phyloP scores from a whole-genome alignment of 1,140 invertebrate genomes.

The Micrasema longulum region DNA sequence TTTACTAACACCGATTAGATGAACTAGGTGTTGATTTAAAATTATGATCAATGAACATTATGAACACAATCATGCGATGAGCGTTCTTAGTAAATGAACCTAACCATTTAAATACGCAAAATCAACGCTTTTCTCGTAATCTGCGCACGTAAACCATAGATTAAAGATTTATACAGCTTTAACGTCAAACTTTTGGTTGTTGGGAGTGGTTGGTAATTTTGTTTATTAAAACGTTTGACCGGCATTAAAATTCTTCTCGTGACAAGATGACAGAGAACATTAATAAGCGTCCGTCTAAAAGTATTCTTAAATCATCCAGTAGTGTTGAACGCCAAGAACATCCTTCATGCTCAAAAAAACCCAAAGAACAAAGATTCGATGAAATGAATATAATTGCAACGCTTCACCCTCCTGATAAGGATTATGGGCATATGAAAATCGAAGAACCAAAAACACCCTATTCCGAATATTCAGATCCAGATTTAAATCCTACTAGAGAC shows the following conservation, averaged over 20 bases:
- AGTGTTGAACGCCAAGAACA: slow-evolving; percentile 85
- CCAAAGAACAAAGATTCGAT: slow-evolving; percentile 94
- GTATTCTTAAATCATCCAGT: slow-evolving; percentile 91
- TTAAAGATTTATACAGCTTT: slow-evolving; percentile 58
- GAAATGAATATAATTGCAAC: slow-evolving; percentile 99
- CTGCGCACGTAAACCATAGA: slow-evolving; percentile 79
- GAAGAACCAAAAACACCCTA: slow-evolving; percentile 98
- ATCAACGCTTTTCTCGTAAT: no score
- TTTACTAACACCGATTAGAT: no score
- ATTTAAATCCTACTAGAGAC: slow-evolving; percentile 65
- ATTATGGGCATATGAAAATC: slow-evolving; percentile 99
- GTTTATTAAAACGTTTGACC: slow-evolving; percentile 17
- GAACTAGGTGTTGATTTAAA: no score
- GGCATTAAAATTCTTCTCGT: slow-evolving; percentile 26
- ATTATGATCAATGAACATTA: no score
- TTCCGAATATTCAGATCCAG: slow-evolving; percentile 74
- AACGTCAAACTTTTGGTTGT: slow-evolving; percentile 40
- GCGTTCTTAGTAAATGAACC: no score
- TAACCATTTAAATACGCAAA: no score
- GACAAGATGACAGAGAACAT: slow-evolving; percentile 64
- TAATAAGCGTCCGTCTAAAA: slow-evolving; percentile 85
- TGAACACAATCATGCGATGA: no score
- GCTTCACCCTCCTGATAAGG: slow-evolving; percentile 96
- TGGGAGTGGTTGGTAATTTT: slow-evolving; percentile 25
- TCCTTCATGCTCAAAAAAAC: slow-evolving; percentile 69